Base-by-base conservation (phyloP, 2,113 vertebrate species). In the Shinisaurus crocodilurus region DNA sequence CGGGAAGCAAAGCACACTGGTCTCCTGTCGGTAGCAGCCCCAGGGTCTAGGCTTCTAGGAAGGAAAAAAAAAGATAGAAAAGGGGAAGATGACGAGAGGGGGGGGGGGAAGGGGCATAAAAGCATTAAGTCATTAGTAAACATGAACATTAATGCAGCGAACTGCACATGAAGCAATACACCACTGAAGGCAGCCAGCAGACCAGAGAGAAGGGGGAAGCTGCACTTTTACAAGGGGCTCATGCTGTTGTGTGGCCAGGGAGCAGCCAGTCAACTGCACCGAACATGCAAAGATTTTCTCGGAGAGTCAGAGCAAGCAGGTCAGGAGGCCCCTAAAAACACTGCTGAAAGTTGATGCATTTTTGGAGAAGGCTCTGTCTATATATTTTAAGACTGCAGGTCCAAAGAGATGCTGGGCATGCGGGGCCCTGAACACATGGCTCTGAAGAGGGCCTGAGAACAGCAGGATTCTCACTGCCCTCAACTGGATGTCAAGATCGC, bases 11-110 rank as follows among this genome's bases (percentile, higher is more conserved):
- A 97, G 96, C 88, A 94, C 96, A 96, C 93, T 96, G 96, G 96
- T 93, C 96, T 96, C 63, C 95, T 92, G 85, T 90, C 94, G 94
- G 96, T 96, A 89, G 97, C 95, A 97, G 96, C 95, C 97, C 97
- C 97, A 97, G 97, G 96, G 93, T 93, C 96, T 98, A 98, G 96
- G 97, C 94, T 96, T 98, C 98, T 98, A 96, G 96, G 97, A 97
- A 97, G 95, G 97, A 96, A 97, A n/a, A 85, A 20, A n/a, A 85
- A 20, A 97, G 95, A 93, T 96, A 96, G 96, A 92, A 94, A 79
- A 93, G 91, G 93, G 93, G 12, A 13, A 87, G 92, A 90, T 90
- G 90, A 92, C 0, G 90, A 91, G 96, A 94, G 86, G 92, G 57
- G 86, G 92, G 57, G 94, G 91, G 96, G 95, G 93, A 93, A 91